Evolutionary conservation across 2,797 vertebrate genomes (phyloP).

Genomic region (Phoebastria nigripes): DNA sequence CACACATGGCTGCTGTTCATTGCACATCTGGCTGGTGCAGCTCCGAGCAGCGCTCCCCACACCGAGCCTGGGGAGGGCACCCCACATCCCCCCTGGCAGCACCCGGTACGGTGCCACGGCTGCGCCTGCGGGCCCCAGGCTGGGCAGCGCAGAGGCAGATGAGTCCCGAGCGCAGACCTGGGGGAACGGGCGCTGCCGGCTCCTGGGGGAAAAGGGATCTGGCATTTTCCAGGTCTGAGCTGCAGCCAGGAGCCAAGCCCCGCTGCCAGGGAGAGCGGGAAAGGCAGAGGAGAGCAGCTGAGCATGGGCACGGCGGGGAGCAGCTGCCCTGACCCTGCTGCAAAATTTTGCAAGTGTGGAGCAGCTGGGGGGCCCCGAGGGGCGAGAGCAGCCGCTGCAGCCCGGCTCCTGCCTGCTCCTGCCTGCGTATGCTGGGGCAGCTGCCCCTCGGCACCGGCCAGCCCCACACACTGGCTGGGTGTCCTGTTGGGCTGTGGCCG

Average conservation of each 20-base stretch:
- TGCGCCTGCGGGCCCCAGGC: fast-evolving
- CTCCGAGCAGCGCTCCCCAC: neutral
- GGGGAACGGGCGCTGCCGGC: neutral
- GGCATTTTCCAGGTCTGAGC: neutral
- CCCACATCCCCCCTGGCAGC: neutral
- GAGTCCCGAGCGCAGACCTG: fast-evolving
- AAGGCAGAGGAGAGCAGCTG: neutral
- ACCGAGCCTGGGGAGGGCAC: neutral
- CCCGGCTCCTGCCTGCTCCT: neutral
- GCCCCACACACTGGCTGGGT: fast-evolving
- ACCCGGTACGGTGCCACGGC: neutral
- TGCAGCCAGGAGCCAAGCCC: neutral
- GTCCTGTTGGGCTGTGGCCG: neutral
- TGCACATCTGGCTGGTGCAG: neutral
- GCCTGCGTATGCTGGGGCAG: neutral
- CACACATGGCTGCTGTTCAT: fast-evolving
- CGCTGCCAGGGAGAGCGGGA: neutral
- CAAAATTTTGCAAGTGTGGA: neutral
- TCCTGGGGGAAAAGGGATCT: neutral
- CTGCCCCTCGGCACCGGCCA: fast-evolving
- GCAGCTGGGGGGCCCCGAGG: neutral
- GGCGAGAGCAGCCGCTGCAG: neutral
- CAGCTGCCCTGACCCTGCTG: neutral
- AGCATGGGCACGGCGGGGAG: neutral
- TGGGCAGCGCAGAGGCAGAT: neutral